phyloP scores from a whole-genome alignment of 1,140 invertebrate genomes.

The Hirudo medicinalis region DNA sequence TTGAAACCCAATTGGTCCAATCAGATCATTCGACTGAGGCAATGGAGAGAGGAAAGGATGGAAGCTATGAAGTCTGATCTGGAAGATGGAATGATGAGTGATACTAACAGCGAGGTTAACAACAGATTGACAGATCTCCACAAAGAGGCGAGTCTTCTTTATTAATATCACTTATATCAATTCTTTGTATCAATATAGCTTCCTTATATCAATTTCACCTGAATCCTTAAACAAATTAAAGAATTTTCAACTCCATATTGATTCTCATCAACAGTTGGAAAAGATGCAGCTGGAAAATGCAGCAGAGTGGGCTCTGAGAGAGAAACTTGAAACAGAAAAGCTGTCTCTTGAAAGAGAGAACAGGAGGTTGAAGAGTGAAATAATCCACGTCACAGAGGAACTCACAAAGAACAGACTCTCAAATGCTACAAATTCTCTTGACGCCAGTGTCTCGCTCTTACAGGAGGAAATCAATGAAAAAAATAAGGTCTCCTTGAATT shows the following conservation, averaged over 20 bases:
- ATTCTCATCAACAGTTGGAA: constrained; percentile 50
- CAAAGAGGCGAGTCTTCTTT: constrained; percentile 6
- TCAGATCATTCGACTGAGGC: constrained; percentile 8
- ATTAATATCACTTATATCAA: not conserved
- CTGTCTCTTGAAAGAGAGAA: constrained; percentile 71
- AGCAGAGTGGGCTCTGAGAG: constrained; percentile 76
- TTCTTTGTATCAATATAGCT: not conserved
- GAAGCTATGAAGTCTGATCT: constrained; percentile 16
- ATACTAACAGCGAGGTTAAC: constrained; percentile 11
- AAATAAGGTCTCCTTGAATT: constrained; percentile 48
- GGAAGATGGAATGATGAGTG: constrained; percentile 10
- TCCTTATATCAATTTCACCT: not conserved
- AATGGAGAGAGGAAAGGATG: constrained; percentile 16
- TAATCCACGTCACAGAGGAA: constrained; percentile 56
- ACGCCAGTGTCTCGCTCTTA: constrained; percentile 48
- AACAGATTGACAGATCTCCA: constrained; percentile 12
- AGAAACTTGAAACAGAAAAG: constrained; percentile 76
- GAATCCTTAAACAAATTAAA: not conserved
- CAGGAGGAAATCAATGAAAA: constrained; percentile 60
- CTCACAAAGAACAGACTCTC: constrained; percentile 43
- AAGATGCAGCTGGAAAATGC: constrained; percentile 78
- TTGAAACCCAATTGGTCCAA: not conserved
- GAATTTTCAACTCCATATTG: not conserved
- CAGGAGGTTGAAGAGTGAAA: constrained; percentile 66
- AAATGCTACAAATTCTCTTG: constrained; percentile 48